Evolutionary conservation across 2,888 invertebrate species (phyloP).

Genomic region (Epirrhoe tristata): DNA sequence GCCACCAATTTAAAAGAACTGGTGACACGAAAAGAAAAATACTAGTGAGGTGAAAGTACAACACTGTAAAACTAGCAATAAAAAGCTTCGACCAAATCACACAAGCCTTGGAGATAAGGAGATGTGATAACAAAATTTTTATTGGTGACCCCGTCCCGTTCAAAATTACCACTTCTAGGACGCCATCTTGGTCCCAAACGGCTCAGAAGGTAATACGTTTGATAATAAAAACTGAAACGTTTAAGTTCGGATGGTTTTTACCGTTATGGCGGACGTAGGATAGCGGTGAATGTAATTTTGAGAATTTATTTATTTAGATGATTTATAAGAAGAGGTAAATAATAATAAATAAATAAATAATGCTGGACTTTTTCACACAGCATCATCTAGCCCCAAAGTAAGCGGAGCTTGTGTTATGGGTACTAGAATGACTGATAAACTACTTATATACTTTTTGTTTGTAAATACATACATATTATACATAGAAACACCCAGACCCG

Average conservation of each 20-base stretch:
- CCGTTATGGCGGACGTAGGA: neutral
- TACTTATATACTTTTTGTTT: no score
- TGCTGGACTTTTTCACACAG: no score
- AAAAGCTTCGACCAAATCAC: neutral
- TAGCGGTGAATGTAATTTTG: neutral
- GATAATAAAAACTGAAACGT: slow-evolving; percentile 28
- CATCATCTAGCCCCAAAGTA: no score
- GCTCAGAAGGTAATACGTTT: slow-evolving; percentile 25
- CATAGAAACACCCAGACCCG: no score
- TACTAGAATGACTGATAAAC: no score
- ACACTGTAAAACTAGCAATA: neutral
- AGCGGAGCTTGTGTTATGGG: no score
- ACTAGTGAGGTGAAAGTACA: neutral
- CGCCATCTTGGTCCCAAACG: slow-evolving; percentile 20
- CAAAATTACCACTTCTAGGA: slow-evolving; percentile 26
- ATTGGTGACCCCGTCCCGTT: slow-evolving; percentile 24
- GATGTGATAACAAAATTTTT: slow-evolving; percentile 33
- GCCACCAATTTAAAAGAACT: no score
- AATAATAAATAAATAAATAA: no score
- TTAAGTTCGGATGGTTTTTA: neutral
- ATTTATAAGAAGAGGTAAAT: no score
- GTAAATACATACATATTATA: no score
- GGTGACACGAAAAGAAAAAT: neutral
- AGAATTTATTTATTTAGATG: neutral
- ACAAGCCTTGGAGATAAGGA: slow-evolving; percentile 17